phyloP scores from a whole-genome alignment of 2,888 invertebrate species.

The Odontothrips loti region DNA sequence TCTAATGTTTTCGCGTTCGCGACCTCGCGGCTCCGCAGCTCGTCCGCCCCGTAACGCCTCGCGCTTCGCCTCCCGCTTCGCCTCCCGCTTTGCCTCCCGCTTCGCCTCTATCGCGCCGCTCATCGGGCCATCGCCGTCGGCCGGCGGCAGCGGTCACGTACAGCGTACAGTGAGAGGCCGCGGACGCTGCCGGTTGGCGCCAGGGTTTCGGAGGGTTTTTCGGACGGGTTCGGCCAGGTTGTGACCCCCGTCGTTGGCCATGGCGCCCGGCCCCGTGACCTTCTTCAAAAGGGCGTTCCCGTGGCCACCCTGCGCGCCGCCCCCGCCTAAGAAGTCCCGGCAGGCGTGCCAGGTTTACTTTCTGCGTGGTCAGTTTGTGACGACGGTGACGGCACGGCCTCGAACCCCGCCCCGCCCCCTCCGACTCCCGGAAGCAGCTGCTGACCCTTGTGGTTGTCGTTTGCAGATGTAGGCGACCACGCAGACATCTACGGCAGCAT shows the following conservation, averaged over 20 bases:
- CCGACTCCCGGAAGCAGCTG: neutral
- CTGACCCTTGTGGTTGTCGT: neutral
- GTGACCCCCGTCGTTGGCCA: neutral
- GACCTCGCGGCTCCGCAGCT: neutral
- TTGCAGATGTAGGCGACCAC: constrained; percentile 52
- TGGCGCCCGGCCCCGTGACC: neutral
- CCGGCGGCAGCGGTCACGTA: too few species aligned
- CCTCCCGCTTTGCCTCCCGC: too few species aligned
- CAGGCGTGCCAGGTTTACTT: neutral
- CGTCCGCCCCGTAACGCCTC: neutral
- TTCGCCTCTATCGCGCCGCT: too few species aligned
- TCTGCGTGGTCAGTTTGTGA: neutral
- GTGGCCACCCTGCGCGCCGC: neutral
- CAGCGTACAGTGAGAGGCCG: too few species aligned
- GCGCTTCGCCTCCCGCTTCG: neutral
- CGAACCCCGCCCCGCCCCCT: neutral
- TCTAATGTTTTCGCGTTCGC: neutral
- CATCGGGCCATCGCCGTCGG: too few species aligned
- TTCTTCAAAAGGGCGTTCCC: constrained; percentile 14
- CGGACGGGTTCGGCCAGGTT: too few species aligned
- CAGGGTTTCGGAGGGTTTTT: too few species aligned
- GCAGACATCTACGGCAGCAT: constrained; percentile 47
- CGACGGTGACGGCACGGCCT: neutral
- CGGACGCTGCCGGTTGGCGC: too few species aligned
- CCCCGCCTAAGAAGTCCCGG: neutral